Evolutionary conservation across 2,113 vertebrate species (phyloP).

Genomic region (Mesembrinibis cayennensis): DNA sequence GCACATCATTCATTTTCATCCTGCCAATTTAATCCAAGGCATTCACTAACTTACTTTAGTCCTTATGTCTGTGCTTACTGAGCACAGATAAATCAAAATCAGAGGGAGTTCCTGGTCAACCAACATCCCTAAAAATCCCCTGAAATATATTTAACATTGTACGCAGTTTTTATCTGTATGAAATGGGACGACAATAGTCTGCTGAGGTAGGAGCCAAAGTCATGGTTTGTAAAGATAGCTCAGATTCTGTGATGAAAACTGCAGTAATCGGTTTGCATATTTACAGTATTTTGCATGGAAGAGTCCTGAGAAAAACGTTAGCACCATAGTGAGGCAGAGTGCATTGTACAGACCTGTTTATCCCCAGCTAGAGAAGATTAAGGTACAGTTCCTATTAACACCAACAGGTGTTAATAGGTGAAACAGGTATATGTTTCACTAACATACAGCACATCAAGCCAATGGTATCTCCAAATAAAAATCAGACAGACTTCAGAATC

Average conservation of each 20-base stretch:
- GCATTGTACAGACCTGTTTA: background rate
- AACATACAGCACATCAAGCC: background rate
- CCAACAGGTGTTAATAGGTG: too few relatives aligned
- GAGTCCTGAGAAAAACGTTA: background rate
- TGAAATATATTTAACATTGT: background rate
- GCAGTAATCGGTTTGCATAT: background rate
- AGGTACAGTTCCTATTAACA: background rate
- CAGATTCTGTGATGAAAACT: background rate
- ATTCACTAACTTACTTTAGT: background rate
- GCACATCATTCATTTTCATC: background rate
- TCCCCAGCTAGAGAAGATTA: background rate
- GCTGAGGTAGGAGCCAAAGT: background rate
- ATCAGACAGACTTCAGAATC: background rate
- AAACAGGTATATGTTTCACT: too few relatives aligned
- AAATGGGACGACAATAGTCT: background rate
- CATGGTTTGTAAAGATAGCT: background rate
- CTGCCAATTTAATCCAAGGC: background rate
- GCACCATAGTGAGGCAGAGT: background rate
- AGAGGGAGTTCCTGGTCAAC: background rate
- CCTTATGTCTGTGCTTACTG: accelerated
- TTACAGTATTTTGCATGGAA: background rate
- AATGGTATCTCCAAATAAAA: background rate
- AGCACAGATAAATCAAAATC: background rate
- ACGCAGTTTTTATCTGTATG: background rate
- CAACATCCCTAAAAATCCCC: background rate